These are phyloP conservation scores for Tetraneura akinire DNA, from an alignment of 1,140 invertebrate species.

Conservation along the genomic window DNA sequence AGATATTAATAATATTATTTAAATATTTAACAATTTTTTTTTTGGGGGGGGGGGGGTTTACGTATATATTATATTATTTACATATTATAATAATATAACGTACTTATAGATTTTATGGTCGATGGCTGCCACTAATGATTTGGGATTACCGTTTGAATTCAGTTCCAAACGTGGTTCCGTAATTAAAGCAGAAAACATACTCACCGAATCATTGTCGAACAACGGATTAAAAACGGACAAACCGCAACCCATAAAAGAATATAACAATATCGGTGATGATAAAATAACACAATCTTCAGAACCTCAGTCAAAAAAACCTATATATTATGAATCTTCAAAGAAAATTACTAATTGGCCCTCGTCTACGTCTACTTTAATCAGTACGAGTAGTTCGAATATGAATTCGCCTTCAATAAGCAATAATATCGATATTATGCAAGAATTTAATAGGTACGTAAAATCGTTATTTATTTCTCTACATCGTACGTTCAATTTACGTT, in stretches of 20 bases:
- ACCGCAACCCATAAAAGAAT: neutral
- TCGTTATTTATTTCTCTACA: too few species aligned
- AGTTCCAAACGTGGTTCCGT: neutral
- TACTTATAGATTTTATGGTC: neutral
- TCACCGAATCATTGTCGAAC: neutral
- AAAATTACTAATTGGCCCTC: neutral
- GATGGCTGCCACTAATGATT: neutral
- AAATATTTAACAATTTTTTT: too few species aligned
- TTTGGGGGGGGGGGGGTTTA: too few species aligned
- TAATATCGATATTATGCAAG: too few species aligned
- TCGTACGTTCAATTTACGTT: too few species aligned
- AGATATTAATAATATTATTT: too few species aligned
- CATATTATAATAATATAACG: too few species aligned
- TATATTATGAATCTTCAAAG: neutral
- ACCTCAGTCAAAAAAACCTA: neutral
- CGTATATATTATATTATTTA: too few species aligned
- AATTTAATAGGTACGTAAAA: too few species aligned
- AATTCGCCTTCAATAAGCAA: too few species aligned
- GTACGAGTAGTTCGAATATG: too few species aligned
- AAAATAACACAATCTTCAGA: neutral
- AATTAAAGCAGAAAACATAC: neutral
- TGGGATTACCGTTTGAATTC: slow-evolving; percentile 17
- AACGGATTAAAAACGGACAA: neutral
- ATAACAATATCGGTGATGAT: neutral
- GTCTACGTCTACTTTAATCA: too few species aligned